Percentiles rank a stretch among this genome's conserved stretches.
Evolutionary conservation across 2,797 vertebrate genomes (phyloP).

Genomic region (Acrocephalus scirpaceus): DNA sequence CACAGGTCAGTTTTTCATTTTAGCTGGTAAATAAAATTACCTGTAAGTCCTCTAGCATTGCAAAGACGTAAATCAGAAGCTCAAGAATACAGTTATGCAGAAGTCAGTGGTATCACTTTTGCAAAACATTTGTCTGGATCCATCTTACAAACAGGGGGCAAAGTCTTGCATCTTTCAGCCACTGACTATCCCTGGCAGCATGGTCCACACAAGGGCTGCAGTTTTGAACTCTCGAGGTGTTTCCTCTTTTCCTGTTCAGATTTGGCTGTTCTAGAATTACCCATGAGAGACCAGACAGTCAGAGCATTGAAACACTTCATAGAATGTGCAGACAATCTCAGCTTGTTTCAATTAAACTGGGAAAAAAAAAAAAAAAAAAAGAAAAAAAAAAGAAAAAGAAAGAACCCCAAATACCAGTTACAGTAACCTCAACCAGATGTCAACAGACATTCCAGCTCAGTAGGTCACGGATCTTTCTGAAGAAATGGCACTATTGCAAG

Average conservation of each 20-base stretch:
- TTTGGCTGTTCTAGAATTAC: not conserved
- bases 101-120: not conserved
- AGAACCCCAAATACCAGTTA: not conserved
- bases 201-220: not conserved
- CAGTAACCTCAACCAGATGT: slow-evolving; percentile 9
- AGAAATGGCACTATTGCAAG: not conserved
- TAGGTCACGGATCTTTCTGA: not conserved
- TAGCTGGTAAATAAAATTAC: slow-evolving; percentile 28
- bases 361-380: not conserved
- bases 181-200: not conserved
- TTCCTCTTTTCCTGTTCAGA: not conserved
- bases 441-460: slow-evolving; percentile 29
- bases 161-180: not conserved
- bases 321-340: not conserved
- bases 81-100: not conserved
- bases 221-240: not conserved
- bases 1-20: not conserved
- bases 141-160: not conserved
- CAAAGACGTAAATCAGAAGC: not conserved
- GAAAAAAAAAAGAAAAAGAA: not conserved
- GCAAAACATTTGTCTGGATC: not conserved
- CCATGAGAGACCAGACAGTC: not conserved
- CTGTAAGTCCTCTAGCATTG: not conserved
- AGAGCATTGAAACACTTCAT: not conserved
- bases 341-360: slow-evolving; percentile 36